These are phyloP conservation scores for Hippocampus zosterae DNA, from an alignment of 2,113 vertebrate genomes.

Conservation along the genomic window DNA sequence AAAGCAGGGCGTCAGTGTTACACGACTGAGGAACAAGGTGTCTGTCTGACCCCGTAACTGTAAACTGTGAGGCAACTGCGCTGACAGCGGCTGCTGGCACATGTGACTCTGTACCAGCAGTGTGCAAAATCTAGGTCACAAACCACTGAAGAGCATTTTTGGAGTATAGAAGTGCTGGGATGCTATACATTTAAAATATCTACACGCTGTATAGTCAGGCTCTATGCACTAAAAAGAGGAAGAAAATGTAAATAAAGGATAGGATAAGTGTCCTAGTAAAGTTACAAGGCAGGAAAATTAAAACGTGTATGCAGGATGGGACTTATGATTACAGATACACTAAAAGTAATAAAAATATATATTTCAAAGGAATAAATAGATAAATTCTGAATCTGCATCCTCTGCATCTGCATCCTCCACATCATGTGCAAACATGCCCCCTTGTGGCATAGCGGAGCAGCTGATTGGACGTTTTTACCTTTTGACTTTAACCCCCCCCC, in stretches of 20 bases:
- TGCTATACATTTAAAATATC: not conserved
- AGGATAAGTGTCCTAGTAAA: no score
- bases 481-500: no score
- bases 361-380: no score
- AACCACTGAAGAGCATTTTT: not conserved
- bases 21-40: constrained; percentile 35
- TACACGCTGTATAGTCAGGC: not conserved
- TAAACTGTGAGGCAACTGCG: constrained; percentile 49
- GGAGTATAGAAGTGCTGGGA: not conserved
- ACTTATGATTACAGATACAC: no score
- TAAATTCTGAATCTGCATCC: no score
- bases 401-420: no score
- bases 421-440: no score
- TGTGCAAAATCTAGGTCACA: constrained; percentile 44
- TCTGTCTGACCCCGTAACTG: constrained; percentile 62
- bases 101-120: constrained; percentile 20
- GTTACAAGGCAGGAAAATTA: no score
- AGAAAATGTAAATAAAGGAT: not conserved
- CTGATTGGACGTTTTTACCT: no score
- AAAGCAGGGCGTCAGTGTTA: constrained; percentile 40
- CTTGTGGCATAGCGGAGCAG: no score
- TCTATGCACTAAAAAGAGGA: not conserved
- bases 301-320: no score
- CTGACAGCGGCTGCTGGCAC: constrained; percentile 28
- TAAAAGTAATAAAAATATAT: no score